A percentile compares a stretch with the other conserved stretches of the same genome.
Evolutionary conservation across 2,113 vertebrate genomes (phyloP).

Genomic region (Rhodinocichla rosea): DNA sequence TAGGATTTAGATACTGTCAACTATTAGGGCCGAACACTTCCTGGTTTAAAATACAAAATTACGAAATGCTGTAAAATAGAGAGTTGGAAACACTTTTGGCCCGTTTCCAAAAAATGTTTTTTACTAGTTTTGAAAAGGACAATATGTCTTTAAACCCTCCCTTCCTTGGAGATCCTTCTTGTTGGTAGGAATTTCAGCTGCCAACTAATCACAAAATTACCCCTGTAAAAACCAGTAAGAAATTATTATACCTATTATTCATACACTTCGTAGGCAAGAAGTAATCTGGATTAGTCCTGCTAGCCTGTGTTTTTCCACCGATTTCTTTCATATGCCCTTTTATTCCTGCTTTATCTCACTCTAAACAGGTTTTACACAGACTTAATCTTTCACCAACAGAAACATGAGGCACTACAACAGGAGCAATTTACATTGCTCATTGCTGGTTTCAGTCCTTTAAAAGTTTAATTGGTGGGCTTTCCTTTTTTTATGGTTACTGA

Average conservation of each 20-base stretch:
- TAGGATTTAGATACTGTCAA: background rate
- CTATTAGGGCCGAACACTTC: background rate
- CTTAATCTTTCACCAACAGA: background rate
- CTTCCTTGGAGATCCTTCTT: background rate
- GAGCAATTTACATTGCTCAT: background rate
- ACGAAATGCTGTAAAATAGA: background rate
- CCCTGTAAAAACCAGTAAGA: background rate
- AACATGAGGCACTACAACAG: background rate
- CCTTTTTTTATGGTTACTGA: background rate
- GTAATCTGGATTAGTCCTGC: background rate
- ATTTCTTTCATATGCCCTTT: background rate
- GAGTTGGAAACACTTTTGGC: background rate
- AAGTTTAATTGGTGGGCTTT: background rate
- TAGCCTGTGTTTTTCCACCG: background rate
- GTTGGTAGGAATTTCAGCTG: background rate
- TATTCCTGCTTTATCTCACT: background rate
- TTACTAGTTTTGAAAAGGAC: background rate
- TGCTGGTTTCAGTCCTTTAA: background rate
- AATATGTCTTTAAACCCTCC: background rate
- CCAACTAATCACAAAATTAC: background rate
- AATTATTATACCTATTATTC: background rate
- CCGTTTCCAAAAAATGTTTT: background rate
- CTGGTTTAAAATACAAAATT: background rate
- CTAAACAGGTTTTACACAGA: background rate
- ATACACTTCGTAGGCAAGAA: background rate